Base-by-base conservation (phyloP, 2,888 invertebrate genomes). In the Patella ulyssiponensis region DNA sequence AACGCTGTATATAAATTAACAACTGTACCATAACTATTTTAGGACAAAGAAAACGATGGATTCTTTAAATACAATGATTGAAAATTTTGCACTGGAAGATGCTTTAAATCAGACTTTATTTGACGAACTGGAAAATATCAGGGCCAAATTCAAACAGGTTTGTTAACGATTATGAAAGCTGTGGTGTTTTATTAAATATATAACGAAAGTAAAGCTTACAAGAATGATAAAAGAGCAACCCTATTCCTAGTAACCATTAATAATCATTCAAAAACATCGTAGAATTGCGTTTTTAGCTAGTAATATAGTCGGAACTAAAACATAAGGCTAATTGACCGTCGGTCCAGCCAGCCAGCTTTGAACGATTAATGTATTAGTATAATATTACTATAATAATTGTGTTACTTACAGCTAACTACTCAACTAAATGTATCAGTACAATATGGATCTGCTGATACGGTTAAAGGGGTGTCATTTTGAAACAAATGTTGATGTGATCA, bases 71-170 rank as follows among this genome's bases (percentile, higher is more conserved):
- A 76, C 77, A 20, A 64, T 82, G 20, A 69, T 82, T 14, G 79
- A 80, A 53, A 77, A 81, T 7, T 82, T 83, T 44, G 79, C 81
- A 12, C 74, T 84, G n/a, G 75, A 78, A 20, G 83, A 86, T 74
- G 85, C 83, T 12, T 80, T 79, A 33, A 79, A 84, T 71, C 80
- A 81, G 51, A 79, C 81, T 15, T 77, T 86, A n/a, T 85, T 84
- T 77, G 80, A 81, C 23, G 78, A 83, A 69, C 73, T 86, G 27
- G 84, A 83, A 74, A 83, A 81, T 51, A 82, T 86, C 52, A 77
- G 86, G 56, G 79, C 83, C 14, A 85, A 85, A 71, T 84, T 86
- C 78, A 86, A 86, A 79, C 86, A 85, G 81, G 86, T 85, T 58
- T 17, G 53, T 14, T 44, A 44, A 9, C 9, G 44, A 44, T 44